A percentile compares a stretch with the other conserved stretches of the same genome.
These are phyloP conservation scores for Urechis unicinctus DNA, from an alignment of 2,888 invertebrate species.

Conservation along the genomic window DNA sequence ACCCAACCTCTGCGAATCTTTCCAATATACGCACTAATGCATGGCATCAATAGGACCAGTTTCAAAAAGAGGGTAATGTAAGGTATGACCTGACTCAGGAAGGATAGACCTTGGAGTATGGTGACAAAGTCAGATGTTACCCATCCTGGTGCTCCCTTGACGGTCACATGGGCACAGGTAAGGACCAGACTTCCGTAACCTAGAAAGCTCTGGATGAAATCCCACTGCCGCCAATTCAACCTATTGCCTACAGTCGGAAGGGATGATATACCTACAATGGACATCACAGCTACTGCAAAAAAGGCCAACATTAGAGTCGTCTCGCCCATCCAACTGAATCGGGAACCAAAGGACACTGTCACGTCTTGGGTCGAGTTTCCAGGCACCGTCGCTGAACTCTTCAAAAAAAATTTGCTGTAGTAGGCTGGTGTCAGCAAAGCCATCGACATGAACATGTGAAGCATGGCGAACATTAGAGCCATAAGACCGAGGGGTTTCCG, in stretches of 20 bases:
- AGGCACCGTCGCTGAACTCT: not conserved
- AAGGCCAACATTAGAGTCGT: not conserved
- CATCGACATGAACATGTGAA: not conserved
- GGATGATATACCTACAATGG: not conserved
- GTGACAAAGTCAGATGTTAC: not conserved
- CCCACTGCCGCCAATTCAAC: slow-evolving; percentile 3
- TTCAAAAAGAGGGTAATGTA: not conserved
- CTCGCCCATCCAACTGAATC: not conserved
- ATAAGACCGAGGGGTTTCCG: not conserved
- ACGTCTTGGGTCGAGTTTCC: not conserved
- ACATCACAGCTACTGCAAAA: not conserved
- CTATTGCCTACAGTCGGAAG: not conserved
- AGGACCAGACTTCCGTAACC: not conserved
- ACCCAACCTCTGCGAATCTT: not conserved
- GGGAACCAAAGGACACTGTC: not conserved
- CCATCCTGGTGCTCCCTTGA: not conserved
- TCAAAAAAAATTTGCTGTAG: not conserved
- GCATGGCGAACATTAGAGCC: not conserved
- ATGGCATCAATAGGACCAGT: not conserved
- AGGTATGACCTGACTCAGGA: not conserved
- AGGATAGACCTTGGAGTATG: not conserved
- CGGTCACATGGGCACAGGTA: not conserved
- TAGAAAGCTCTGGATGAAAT: not conserved
- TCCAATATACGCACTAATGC: not conserved
- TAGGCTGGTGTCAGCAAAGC: not conserved